Percentiles rank a stretch among this genome's conserved stretches.
These are phyloP conservation scores for Gymnogyps californianus DNA, from an alignment of 2,113 vertebrate genomes.

Conservation along the genomic window DNA sequence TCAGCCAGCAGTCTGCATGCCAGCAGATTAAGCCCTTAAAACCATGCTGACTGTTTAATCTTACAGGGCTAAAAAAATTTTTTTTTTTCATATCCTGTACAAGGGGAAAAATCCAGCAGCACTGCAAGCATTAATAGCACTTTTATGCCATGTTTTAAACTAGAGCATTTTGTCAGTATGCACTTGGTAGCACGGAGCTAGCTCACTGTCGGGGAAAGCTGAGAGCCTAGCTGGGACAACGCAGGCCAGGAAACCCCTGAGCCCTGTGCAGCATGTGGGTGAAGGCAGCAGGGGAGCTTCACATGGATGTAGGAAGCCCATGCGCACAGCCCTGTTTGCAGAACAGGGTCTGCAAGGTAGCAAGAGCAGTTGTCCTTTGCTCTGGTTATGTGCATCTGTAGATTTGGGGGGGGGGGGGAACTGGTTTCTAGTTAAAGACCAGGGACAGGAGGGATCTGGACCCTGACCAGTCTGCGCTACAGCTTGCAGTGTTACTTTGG, in stretches of 20 bases:
- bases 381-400: background rate
- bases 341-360: background rate
- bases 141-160: slow-evolving; percentile 5
- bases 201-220: background rate
- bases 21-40: slow-evolving; percentile 73
- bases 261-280: rapidly evolving
- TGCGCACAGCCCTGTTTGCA: background rate
- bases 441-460: background rate
- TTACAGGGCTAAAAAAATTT: slow-evolving; percentile 53
- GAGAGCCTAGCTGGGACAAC: background rate
- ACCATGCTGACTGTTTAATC: slow-evolving; percentile 70
- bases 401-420: background rate
- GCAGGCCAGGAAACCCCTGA: background rate
- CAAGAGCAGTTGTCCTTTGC: background rate
- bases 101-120: slow-evolving; percentile 27
- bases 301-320: background rate
- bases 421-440: background rate
- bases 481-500: background rate
- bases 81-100: background rate
- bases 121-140: slow-evolving; percentile 23
- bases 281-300: background rate
- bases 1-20: slow-evolving; percentile 58
- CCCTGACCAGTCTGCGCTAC: background rate
- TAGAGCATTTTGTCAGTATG: background rate
- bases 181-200: background rate